phyloP scores from a whole-genome alignment of 1,140 invertebrate species.

The Coboldia fuscipes region DNA sequence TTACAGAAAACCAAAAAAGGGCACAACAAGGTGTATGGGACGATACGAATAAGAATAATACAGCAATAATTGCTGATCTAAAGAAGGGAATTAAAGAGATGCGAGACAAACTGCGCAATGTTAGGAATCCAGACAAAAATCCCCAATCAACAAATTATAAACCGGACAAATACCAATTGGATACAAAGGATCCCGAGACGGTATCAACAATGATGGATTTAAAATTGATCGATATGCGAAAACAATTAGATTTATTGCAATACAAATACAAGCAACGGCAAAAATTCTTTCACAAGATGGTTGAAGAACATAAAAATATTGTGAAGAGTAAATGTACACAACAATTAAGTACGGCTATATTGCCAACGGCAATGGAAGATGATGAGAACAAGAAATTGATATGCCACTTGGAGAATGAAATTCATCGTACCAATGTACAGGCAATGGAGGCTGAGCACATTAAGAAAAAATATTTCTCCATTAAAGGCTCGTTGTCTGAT shows the following conservation, averaged over 20 bases:
- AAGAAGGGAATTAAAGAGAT: constrained; percentile 49
- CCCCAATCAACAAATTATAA: no score
- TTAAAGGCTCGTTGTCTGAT: constrained; percentile 41
- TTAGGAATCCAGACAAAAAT: constrained; percentile 19
- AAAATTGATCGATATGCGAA: constrained; percentile 51
- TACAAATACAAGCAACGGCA: constrained; percentile 39
- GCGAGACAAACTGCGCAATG: constrained; percentile 28
- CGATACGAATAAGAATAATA: constrained; percentile 43
- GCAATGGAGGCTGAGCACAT: constrained; percentile 58
- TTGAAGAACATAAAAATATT: constrained; percentile 24
- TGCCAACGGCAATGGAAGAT: constrained; percentile 25
- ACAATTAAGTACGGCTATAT: constrained; percentile 7
- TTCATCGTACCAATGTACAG: constrained; percentile 52
- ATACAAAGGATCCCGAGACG: constrained; percentile 28
- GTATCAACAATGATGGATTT: constrained; percentile 39
- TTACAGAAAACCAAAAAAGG: constrained; percentile 58
- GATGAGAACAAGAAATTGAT: constrained; percentile 26
- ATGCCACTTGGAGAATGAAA: constrained; percentile 48
- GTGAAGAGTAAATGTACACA: constrained; percentile 21
- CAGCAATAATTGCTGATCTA: constrained; percentile 40
- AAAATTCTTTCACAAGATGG: constrained; percentile 26
- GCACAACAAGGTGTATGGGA: constrained; percentile 59
- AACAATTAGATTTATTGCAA: constrained; percentile 47
- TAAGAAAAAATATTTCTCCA: constrained; percentile 49
- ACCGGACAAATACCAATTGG: no score